Conservation (phyloP, 2,113 vertebrate genomes). For the Chroicocephalus ridibundus region DNA sequence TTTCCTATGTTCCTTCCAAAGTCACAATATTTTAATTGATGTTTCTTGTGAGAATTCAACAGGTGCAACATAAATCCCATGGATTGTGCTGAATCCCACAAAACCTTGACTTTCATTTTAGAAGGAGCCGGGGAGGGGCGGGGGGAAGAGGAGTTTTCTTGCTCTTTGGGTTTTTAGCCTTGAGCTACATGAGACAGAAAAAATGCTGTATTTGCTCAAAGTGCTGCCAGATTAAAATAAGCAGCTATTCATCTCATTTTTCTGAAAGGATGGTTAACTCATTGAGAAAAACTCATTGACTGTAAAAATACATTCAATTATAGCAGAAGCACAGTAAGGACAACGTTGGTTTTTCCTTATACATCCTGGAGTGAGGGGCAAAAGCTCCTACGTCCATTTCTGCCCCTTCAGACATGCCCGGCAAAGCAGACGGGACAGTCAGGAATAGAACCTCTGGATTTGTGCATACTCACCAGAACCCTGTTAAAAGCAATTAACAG, state of each 20-base stretch:
- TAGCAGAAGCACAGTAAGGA: not conserved
- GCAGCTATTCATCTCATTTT: slow-evolving; percentile 32
- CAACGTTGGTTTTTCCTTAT: not conserved
- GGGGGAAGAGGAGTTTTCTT: not conserved
- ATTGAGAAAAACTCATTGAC: slow-evolving; percentile 25
- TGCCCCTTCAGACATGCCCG: not conserved
- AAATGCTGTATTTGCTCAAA: slow-evolving; percentile 53
- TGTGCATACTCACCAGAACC: not conserved
- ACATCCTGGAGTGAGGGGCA: not conserved
- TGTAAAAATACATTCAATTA: not conserved
- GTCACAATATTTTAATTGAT: slow-evolving; percentile 57
- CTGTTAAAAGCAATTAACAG: not conserved
- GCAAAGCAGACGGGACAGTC: not conserved
- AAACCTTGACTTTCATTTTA: slow-evolving; percentile 43
- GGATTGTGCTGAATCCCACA: slow-evolving; percentile 51
- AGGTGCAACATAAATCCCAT: slow-evolving; percentile 61
- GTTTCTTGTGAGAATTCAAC: slow-evolving; percentile 60
- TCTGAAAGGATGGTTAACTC: slow-evolving; percentile 36
- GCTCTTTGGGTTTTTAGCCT: slow-evolving; percentile 34
- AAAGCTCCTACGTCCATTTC: not conserved
- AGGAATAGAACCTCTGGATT: not conserved
- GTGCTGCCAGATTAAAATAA: slow-evolving; percentile 58
- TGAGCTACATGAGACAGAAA: slow-evolving; percentile 52
- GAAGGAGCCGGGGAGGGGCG: not conserved
- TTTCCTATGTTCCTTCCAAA: slow-evolving; percentile 48